Evolutionary conservation across 2,888 invertebrate species (phyloP).

Genomic region (Drosophila quasianomalipes): DNA sequence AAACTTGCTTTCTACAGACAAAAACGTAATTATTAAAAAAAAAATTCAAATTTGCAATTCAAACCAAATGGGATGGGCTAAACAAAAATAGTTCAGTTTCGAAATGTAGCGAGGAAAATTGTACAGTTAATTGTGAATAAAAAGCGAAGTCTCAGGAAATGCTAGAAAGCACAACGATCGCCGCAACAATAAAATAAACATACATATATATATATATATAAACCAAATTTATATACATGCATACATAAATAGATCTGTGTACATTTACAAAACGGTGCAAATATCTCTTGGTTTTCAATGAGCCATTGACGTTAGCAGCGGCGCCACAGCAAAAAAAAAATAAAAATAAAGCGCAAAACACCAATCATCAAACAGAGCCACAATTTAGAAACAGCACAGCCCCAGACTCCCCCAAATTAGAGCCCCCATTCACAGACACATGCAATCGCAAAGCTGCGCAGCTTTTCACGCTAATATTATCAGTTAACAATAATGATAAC

Average conservation of each 20-base stretch:
- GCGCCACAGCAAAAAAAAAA: conserved; percentile 19
- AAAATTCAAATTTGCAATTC: conserved; percentile 34
- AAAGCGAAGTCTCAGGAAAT: conserved; percentile 53
- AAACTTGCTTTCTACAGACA: conserved; percentile 46
- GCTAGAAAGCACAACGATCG: conserved; percentile 42
- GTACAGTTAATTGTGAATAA: conserved; percentile 60
- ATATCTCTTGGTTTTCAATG: conserved; percentile 50
- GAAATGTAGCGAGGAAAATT: conserved; percentile 48
- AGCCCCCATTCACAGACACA: conserved; percentile 25
- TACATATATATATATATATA: background rate
- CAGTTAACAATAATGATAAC: conserved; percentile 52
- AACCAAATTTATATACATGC: background rate
- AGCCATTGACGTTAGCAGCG: conserved; percentile 31
- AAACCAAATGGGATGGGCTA: conserved; percentile 14
- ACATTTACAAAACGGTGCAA: conserved; percentile 38
- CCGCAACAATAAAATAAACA: conserved; percentile 27
- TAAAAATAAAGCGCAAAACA: background rate
- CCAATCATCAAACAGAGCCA: conserved; percentile 34
- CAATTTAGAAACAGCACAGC: conserved; percentile 21
- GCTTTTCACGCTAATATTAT: conserved; percentile 70
- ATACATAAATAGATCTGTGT: conserved; percentile 6
- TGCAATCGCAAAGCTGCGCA: conserved; percentile 60
- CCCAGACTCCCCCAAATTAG: conserved; percentile 9
- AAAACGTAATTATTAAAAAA: conserved; percentile 27
- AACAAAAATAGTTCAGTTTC: conserved; percentile 44